Percentiles rank a stretch among this genome's conserved stretches.
Evolutionary conservation across 2,113 vertebrate species (phyloP).

Genomic region (Rhea pennata): DNA sequence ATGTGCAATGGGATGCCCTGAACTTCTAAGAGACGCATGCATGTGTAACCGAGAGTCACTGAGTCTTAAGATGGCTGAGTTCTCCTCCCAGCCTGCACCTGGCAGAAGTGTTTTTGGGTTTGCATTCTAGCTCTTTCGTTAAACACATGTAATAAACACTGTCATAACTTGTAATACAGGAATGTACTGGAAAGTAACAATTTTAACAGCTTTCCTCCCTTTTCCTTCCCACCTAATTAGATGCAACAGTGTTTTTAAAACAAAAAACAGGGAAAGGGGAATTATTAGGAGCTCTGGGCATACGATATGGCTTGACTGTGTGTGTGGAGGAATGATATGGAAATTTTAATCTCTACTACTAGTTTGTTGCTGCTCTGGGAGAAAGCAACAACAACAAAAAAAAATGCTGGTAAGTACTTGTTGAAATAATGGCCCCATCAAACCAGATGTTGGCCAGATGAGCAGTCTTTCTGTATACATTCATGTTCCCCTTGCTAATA

Average conservation of each 20-base stretch:
- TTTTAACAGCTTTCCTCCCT: neutral
- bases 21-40: neutral
- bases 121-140: neutral
- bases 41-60: neutral
- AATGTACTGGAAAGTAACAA: neutral
- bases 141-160: neutral
- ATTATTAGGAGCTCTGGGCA: neutral
- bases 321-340: neutral
- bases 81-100: neutral
- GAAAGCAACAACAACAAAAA: conserved; percentile 29
- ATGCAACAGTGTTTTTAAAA: neutral
- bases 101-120: neutral
- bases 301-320: neutral
- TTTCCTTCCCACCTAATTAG: neutral
- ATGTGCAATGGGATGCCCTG: neutral
- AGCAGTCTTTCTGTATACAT: conserved; percentile 13
- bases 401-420: conserved; percentile 42
- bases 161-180: neutral
- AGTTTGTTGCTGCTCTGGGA: conserved; percentile 59
- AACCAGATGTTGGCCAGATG: conserved; percentile 48
- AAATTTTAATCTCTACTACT: conserved; percentile 42
- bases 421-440: conserved; percentile 21
- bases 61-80: neutral
- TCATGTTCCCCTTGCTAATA: conserved; percentile 37
- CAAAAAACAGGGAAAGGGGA: neutral